These are phyloP conservation scores for Hippocampus abdominalis DNA, from an alignment of 2,113 vertebrate genomes.

Conservation along the genomic window DNA sequence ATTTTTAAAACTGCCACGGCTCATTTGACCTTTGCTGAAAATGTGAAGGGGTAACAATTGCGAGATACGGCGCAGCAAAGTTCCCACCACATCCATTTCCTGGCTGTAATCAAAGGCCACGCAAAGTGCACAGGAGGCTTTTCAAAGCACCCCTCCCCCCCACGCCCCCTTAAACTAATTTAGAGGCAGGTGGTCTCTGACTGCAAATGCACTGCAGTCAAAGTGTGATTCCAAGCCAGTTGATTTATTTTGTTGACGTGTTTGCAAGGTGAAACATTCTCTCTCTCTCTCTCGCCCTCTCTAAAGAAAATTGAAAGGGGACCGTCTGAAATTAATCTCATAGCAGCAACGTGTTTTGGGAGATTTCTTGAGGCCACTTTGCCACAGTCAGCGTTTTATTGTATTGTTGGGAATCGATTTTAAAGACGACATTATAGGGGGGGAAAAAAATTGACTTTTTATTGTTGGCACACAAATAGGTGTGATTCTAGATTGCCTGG, in stretches of 20 bases:
- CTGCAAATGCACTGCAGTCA: constrained; percentile 3
- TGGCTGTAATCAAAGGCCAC: constrained; percentile 41
- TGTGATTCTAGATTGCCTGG: not conserved
- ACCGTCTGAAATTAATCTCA: not conserved
- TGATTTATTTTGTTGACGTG: constrained; percentile 8
- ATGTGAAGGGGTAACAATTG: constrained; percentile 26
- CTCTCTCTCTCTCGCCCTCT: not conserved
- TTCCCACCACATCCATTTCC: constrained; percentile 10
- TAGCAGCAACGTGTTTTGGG: not conserved
- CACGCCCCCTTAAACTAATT: constrained; percentile 7
- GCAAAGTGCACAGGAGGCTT: constrained; percentile 31
- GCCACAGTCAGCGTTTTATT: not conserved
- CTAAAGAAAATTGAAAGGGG: not conserved
- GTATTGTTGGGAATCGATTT: not conserved
- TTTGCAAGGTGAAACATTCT: not conserved
- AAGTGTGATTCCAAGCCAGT: constrained; percentile 6
- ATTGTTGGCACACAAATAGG: not conserved
- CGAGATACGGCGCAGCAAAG: constrained; percentile 15
- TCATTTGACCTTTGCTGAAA: constrained; percentile 12
- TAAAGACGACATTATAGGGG: not conserved
- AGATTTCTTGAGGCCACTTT: not conserved
- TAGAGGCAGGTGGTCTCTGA: constrained; percentile 15
- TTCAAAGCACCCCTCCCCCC: not conserved
- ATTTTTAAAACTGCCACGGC: constrained; percentile 23
- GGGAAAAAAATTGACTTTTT: not conserved